Evolutionary conservation across 2,888 invertebrate species (phyloP), one percentile per base, ranked within the genome.

Genomic region (Drosophila paramelanica): DNA sequence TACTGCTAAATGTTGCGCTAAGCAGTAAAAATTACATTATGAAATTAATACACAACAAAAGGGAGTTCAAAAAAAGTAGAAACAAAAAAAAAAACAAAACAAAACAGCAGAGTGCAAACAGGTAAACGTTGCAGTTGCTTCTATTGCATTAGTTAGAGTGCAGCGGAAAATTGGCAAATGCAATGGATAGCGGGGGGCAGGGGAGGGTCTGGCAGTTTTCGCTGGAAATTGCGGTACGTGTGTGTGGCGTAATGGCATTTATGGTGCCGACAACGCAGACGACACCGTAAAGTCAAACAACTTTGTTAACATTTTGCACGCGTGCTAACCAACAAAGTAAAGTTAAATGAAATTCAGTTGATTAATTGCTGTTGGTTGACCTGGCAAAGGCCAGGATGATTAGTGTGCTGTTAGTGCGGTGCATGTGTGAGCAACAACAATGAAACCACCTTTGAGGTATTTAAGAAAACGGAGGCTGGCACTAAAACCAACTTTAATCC

Each of bases 11-110:
- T 67, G 70, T 76, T 69, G 47, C 73, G 76, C 76, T 79, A 73
- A 79, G 76, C 73, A 73, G 72, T 73, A 76, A 79, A 77, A 79
- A 79, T 76, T 79, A 64, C 79, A 79, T 79, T 79, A 79, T 79
- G 79, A 79, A 76, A 78, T 78, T 78, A 77, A 77, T 77, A 68
- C 61, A 68, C 65, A 72, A 76, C 76, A 76, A 74, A 59, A 52
- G 56, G 25, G 41, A 39, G 45, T 45, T 46, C 27, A 20, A 58
- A 52, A 6, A 31, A 31, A 1, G 11, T 17, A 7, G 6, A 23
- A n/a, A 42, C 6, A 13, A 36, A 36, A 5, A 36, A 5, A 31
- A 20, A 14, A 43, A 17, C 17, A 17, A 5, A 13, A 7, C 10
- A 23, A 23, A 23, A 23, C 4, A 23, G 23, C 4, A 2, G 11